Conservation (phyloP, 2,797 vertebrate species). For the Taenioides sp. region DNA sequence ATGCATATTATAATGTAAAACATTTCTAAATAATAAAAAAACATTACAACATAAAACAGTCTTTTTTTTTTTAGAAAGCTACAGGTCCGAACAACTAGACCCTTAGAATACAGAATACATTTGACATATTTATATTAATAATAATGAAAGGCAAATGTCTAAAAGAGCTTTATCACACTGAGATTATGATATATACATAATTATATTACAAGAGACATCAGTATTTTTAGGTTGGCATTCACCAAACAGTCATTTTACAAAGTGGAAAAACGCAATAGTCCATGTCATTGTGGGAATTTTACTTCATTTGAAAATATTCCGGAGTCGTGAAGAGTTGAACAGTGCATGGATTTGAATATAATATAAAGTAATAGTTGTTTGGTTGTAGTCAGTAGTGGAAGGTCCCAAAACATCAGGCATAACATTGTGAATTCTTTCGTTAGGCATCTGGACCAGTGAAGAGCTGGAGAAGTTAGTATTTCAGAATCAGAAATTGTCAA, state of each 20-base stretch:
- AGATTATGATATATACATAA: constrained; percentile 53
- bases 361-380: background rate
- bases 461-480: too few relatives aligned
- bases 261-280: constrained; percentile 12
- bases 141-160: constrained; percentile 63
- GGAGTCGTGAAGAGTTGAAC: constrained; percentile 10
- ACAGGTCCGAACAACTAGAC: constrained; percentile 50
- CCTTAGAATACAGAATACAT: constrained; percentile 54
- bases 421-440: background rate
- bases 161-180: constrained; percentile 69
- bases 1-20: constrained; percentile 37
- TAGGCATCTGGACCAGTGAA: background rate
- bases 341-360: background rate
- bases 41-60: constrained; percentile 53
- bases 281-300: background rate
- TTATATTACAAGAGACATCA: constrained; percentile 25
- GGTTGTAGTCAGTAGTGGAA: background rate
- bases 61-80: constrained; percentile 41
- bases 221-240: constrained; percentile 13
- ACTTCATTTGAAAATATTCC: constrained; percentile 8
- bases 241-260: constrained; percentile 6
- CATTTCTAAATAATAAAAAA: constrained; percentile 47
- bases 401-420: background rate
- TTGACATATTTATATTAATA: constrained; percentile 76
- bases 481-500: too few relatives aligned